phyloP scores from a whole-genome alignment of 2,113 vertebrate species.

The Agelaius tricolor region DNA sequence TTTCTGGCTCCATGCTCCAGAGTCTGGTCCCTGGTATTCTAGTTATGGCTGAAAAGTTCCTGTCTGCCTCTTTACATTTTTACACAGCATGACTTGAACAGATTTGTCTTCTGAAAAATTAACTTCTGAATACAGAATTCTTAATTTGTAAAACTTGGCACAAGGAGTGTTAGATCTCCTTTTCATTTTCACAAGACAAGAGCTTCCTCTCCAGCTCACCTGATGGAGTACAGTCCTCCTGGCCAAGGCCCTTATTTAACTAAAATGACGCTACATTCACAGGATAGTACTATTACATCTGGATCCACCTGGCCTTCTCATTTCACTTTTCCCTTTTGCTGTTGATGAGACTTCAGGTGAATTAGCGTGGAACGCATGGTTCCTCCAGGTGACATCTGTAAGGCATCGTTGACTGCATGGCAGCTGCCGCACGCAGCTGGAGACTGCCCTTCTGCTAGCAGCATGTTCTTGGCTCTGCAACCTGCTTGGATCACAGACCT shows the following conservation, averaged over 20 bases:
- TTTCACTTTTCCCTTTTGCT: conserved; percentile 8
- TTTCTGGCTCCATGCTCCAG: conserved; percentile 65
- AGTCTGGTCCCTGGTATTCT: conserved; percentile 43
- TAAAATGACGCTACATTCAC: conserved; percentile 38
- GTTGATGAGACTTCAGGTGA: conserved; percentile 23
- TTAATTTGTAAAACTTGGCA: conserved; percentile 33
- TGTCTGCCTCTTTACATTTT: conserved; percentile 45
- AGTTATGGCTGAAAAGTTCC: conserved; percentile 5
- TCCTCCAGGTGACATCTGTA: conserved; percentile 31
- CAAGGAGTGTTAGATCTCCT: conserved; percentile 6
- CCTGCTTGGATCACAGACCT: conserved; percentile 64
- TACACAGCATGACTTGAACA: conserved; percentile 50
- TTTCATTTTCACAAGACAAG: conserved; percentile 8
- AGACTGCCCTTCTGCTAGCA: conserved; percentile 65
- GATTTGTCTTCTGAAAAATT: conserved; percentile 53
- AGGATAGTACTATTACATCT: background rate
- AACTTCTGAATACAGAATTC: conserved; percentile 37
- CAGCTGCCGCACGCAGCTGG: conserved; percentile 53
- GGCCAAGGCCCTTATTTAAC: conserved; percentile 45
- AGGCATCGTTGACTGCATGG: conserved; percentile 53
- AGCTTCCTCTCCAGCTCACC: conserved; percentile 30
- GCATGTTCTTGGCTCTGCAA: conserved; percentile 65
- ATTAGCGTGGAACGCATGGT: conserved; percentile 46
- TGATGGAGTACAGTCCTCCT: background rate
- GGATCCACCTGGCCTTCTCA: background rate